phyloP scores from a whole-genome alignment of 2,888 invertebrate genomes.

The Ceraclea dissimilis region DNA sequence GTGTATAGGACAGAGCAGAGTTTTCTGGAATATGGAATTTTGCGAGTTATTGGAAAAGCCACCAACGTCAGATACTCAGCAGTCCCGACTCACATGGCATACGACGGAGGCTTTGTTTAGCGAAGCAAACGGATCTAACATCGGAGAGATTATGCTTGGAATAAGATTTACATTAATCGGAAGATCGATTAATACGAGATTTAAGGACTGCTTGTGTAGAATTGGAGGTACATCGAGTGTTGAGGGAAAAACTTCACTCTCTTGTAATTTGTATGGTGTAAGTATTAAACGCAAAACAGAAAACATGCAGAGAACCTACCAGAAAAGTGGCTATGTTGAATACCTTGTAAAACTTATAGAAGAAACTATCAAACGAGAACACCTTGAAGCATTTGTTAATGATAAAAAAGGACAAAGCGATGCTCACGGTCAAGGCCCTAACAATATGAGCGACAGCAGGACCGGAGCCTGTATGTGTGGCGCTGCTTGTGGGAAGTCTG shows the following conservation, averaged over 20 bases:
- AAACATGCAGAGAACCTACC: not conserved
- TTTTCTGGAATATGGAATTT: conserved; percentile 1
- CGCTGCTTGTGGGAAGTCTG: not conserved
- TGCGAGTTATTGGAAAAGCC: conserved; percentile 32
- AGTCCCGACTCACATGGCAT: not conserved
- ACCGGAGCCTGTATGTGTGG: not conserved
- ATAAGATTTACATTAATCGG: not conserved
- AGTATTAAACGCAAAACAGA: not conserved
- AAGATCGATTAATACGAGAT: not conserved
- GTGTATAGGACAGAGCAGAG: conserved; percentile 6
- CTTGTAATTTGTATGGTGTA: not conserved
- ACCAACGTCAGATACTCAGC: not conserved
- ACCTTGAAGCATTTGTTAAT: not conserved
- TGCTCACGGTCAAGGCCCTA: no score
- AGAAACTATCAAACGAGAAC: not conserved
- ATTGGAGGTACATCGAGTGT: not conserved
- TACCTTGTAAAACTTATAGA: not conserved
- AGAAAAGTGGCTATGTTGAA: not conserved
- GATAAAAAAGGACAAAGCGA: not conserved
- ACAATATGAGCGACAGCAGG: no score
- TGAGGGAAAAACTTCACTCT: not conserved
- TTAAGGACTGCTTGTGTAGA: not conserved
- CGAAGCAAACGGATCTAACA: not conserved
- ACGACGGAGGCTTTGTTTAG: not conserved
- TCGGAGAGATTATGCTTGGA: not conserved